Evolutionary conservation across 2,888 invertebrate genomes (phyloP), one percentile per base, ranked within the genome.

Genomic region (Microctonus hyperodae): DNA sequence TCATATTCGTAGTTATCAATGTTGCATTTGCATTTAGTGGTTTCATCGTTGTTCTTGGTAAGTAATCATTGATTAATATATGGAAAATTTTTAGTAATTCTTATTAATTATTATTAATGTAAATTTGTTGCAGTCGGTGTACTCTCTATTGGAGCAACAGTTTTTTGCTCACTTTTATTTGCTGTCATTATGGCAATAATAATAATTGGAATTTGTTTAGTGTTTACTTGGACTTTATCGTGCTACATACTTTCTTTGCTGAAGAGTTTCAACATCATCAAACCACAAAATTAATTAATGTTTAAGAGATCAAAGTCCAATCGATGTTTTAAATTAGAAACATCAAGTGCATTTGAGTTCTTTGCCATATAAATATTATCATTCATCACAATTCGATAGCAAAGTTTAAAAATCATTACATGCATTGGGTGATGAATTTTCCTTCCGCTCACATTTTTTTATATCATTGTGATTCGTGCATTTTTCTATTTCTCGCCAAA

Each of bases 401-500:
- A 44, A 7, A 0, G 1, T 50, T 67, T 31, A 2, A 56, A 33
- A 37, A 35, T 57, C 11, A 48, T 7, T 28, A 55, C 16, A 65
- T 33, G 63, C 57, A 64, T 69, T 69, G 20, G 68, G 69, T 65
- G 55, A 51, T 23, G 62, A 51, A 63, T 75, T 74, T 55, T 76
- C 74, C 31, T 75, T 71, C 28, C 64, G 56, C 28, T 58, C 50
- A 4, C 57, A 57, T 55, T 69, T 68, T 16, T 31, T 13, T 22
- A 22, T 51, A 5, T 28, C 11, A 10, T 53, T 22, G 13, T 53
- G n/a, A 25, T 53, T 53, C 53, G 13, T 53, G 53, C 28, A 23
- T 25, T 25, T 53, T 7, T 68, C 50, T 64, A 79, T 74, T 66
- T 76, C 76, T 33, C 71, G 63, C 79, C 79, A 79, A 22, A 78